Evolutionary conservation across 2,888 invertebrate species (phyloP).

Genomic region (Philopedon plagiatum): DNA sequence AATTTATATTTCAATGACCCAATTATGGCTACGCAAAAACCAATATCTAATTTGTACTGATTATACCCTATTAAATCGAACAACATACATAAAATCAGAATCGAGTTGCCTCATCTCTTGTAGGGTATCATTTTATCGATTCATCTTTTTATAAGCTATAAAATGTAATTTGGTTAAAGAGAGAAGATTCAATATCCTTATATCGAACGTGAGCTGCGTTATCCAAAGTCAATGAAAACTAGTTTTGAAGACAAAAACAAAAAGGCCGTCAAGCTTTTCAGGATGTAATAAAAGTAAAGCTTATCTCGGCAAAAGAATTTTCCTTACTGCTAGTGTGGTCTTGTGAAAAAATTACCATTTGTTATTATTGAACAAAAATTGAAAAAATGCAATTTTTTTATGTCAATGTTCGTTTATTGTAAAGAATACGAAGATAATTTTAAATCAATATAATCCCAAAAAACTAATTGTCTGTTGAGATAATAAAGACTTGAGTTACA

Average conservation of each 20-base stretch:
- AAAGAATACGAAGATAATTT: no score
- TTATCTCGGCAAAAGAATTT: no score
- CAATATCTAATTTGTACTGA: neutral
- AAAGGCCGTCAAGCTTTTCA: neutral
- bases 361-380: no score
- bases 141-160: slow-evolving; percentile 30
- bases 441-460: no score
- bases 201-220: slow-evolving; percentile 26
- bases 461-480: no score
- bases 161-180: slow-evolving; percentile 18
- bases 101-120: neutral
- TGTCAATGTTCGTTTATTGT: no score
- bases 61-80: slow-evolving; percentile 10
- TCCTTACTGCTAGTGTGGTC: no score
- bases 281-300: slow-evolving; percentile 1
- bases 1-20: neutral
- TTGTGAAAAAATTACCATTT: no score
- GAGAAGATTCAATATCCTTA: slow-evolving; percentile 25
- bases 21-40: neutral
- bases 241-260: slow-evolving; percentile 27
- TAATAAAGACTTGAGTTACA: no score
- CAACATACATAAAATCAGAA: slow-evolving; percentile 7
- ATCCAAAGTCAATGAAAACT: slow-evolving; percentile 34
- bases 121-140: slow-evolving; percentile 7
- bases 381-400: no score